Base-by-base conservation (phyloP, 2,797 vertebrate genomes). In the Pseudochaenichthys georgianus region DNA sequence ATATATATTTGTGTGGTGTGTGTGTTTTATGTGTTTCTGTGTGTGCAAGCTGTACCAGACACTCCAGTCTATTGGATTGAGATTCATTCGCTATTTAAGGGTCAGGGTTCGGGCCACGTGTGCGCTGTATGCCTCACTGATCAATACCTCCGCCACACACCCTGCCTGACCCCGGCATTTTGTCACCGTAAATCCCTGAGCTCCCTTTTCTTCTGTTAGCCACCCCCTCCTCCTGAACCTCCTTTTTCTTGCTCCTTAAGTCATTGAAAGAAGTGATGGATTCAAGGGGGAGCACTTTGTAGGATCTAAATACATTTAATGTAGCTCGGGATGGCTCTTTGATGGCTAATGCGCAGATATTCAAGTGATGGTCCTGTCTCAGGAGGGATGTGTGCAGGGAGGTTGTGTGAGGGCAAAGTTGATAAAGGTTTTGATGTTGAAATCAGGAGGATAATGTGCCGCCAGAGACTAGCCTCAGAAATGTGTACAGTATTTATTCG, bases 81-180 rank as follows among this genome's bases (percentile, higher is more conserved):
- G 96, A 99, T 99, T 98, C 97, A 97, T 97, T 96, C 92, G 94
- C 97, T 97, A 98, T 99, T 99, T 99, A 96, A 95, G 96, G 97
- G 98, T 98, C 97, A 98, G 94, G 96, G 97, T 95, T 96, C 96
- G 70, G 92, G 94, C 95, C 93, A 93, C 70, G 17, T 91, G 92
- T 90, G 94, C 89, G 93, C 93, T 92, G 94, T 91, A 94, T 95
- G 95, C 94, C 95, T 95, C 95, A 82, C 94, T 95, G 96, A 97
- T 99, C 97, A 95, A 98, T 98, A 97, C 94, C 57, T 2, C 86
- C 75, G 89, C 94, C 86, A 83, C 91, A 87, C 87, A 88, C 89
- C 82, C 89, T 82, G 87, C 92, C 86, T 94, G 91, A 94, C 94
- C 95, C 85, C 80, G 77, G 94, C 94, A 94, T 96, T 96, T 96